These are phyloP conservation scores for Eclectus roratus DNA, from an alignment of 2,113 vertebrate species.

Conservation along the genomic window DNA sequence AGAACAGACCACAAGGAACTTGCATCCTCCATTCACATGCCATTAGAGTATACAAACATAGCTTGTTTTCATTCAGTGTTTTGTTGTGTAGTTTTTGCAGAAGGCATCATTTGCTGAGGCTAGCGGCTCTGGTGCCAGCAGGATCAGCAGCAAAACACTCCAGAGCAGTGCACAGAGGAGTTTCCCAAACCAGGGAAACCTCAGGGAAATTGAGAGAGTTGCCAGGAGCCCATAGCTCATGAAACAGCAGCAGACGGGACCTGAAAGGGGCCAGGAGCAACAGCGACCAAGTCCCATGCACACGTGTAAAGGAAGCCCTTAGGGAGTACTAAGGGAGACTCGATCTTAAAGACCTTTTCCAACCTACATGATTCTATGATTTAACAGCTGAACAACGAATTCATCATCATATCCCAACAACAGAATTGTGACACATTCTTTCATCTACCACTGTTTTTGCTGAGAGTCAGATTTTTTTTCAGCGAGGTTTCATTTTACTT, in stretches of 20 bases:
- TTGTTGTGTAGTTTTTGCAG: background rate
- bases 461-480: background rate
- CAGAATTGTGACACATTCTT: background rate
- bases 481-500: background rate
- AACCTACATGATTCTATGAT: background rate
- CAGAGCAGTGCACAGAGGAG: background rate
- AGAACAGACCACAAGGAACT: background rate
- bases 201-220: background rate
- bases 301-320: background rate
- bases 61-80: background rate
- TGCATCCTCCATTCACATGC: background rate
- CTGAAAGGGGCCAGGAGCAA: background rate
- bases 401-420: background rate
- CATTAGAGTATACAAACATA: background rate
- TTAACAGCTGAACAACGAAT: background rate
- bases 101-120: background rate
- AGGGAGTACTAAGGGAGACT: background rate
- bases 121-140: fast-evolving
- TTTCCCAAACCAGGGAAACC: background rate
- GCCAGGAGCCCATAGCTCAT: background rate
- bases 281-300: background rate
- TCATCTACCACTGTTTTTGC: background rate
- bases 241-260: background rate
- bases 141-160: background rate
- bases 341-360: background rate